Base-by-base conservation (phyloP, 2,113 vertebrate species). In the Mustelus asterias region DNA sequence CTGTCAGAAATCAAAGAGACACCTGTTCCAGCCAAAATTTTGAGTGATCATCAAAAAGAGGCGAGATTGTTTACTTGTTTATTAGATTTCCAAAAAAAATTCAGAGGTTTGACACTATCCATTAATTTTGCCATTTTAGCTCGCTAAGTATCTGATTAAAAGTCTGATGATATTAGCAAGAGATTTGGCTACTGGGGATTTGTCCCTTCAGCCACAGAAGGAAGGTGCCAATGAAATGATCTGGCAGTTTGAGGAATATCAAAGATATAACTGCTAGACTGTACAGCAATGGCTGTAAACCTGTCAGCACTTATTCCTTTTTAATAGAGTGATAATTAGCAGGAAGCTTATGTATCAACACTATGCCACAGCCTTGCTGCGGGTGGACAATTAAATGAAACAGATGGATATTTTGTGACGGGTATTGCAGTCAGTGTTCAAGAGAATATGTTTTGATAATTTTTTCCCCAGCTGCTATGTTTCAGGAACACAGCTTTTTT, bases 161-260 rank as follows among this genome's bases (percentile, higher is more conserved):
- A 37, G 33, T 18, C 89, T 93, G 14, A 65, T 90, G 54, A 33
- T 90, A 58, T 26, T 58, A 60, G 58, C 89, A 65, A n/a, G 89
- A 65, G 89, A 92, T 65, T n/a, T 93, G 89, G 33, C 89, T 58
- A 63, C 6, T n/a, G 16, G 58, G 88, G 58, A 92, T 92, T 65
- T n/a, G 22, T 93, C 63, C 60, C 89, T 65, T 65, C 60, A 93
- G 60, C 89, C 89, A 37, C 33, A 67, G 97, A 96, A 96, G 97
- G 96, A 97, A 97, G 96, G 97, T 97, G 97, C 97, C 97, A 98
- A 98, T 97, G 97, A 97, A 97, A 97, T 97, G 97, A 97, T 98
- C 33, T 41, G 89, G 60, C 63, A 93, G 60, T 22, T 93, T 93
- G 60, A 37, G 0, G 63, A 67, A 11, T 93, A 97, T 97, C 97